These are phyloP conservation scores for Onychorhynchus coronatus DNA, from an alignment of 2,113 vertebrate genomes.

Conservation along the genomic window DNA sequence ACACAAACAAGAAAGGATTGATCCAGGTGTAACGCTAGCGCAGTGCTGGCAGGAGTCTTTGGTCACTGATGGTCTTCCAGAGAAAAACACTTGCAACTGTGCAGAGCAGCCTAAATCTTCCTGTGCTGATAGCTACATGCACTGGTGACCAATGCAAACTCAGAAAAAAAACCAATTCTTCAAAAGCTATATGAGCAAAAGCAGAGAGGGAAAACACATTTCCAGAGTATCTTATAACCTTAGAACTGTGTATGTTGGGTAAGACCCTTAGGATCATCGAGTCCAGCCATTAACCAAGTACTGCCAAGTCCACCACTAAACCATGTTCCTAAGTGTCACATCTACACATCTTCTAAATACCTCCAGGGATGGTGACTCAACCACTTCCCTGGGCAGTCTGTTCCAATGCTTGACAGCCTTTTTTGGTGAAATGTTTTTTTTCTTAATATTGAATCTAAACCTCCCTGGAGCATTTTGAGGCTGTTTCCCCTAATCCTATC, in stretches of 20 bases:
- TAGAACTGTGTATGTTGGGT: not conserved
- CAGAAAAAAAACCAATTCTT: not conserved
- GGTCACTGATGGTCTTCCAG: no score
- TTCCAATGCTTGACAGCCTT: not conserved
- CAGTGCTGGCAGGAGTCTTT: not conserved
- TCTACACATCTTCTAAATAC: not conserved
- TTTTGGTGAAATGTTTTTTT: not conserved
- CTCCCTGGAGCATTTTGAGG: not conserved
- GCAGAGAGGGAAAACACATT: not conserved
- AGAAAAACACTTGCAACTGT: not conserved
- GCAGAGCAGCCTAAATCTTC: not conserved
- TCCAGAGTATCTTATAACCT: not conserved
- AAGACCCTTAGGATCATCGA: not conserved
- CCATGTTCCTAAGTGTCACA: accelerated
- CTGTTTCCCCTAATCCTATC: not conserved
- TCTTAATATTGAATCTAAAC: not conserved
- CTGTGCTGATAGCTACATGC: not conserved
- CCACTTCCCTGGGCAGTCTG: not conserved
- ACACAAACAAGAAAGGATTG: not conserved
- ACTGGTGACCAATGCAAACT: not conserved
- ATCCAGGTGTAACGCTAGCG: not conserved
- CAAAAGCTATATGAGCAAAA: not conserved
- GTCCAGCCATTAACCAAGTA: not conserved
- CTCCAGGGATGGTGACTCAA: not conserved
- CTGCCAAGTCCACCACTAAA: not conserved